Conservation (phyloP, 2,888 invertebrate species). For the Coenonympha glycerion region DNA sequence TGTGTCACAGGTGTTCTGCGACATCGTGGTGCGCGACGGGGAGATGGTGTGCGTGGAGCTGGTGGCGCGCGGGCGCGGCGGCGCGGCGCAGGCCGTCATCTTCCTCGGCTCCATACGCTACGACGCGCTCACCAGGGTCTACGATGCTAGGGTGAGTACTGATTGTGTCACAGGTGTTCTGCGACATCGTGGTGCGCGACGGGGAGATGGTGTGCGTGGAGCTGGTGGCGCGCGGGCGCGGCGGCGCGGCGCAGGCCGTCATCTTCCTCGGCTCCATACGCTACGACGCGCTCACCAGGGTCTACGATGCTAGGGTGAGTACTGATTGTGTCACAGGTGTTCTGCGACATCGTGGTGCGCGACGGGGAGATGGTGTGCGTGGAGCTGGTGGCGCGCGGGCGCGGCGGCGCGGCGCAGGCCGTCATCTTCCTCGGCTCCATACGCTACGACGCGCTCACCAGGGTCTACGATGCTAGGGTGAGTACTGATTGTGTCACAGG, state of each 20-base stretch:
- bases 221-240: conserved; percentile 92
- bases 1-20: conserved; percentile 84
- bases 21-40: conserved; percentile 97
- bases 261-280: too few relatives aligned
- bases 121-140: too few relatives aligned
- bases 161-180: conserved; percentile 82
- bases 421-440: conserved; percentile 97
- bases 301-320: too few relatives aligned
- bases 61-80: conserved; percentile 92
- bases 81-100: conserved; percentile 84
- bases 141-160: too few relatives aligned
- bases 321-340: conserved; percentile 78
- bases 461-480: too few relatives aligned
- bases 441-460: too few relatives aligned
- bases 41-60: conserved; percentile 99
- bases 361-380: conserved; percentile 99
- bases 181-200: conserved; percentile 96
- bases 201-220: conserved; percentile 99
- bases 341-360: conserved; percentile 96
- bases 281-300: too few relatives aligned
- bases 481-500: conserved; percentile 56
- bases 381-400: conserved; percentile 94
- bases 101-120: too few relatives aligned
- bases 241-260: conserved; percentile 83
- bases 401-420: conserved; percentile 81